phyloP scores from a whole-genome alignment of 2,113 vertebrate genomes.

The Aleadryas rufinucha region DNA sequence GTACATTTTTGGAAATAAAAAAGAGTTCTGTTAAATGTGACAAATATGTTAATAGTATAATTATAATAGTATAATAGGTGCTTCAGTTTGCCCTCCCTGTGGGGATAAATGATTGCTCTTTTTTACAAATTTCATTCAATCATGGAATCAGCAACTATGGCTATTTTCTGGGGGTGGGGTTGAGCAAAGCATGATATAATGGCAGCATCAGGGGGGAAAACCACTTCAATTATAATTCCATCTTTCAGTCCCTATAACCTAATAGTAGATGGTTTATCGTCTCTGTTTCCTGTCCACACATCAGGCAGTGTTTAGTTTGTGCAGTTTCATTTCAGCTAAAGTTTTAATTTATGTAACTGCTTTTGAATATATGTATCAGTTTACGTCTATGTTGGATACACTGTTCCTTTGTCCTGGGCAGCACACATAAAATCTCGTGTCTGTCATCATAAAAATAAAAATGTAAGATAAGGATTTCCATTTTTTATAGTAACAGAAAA shows the following conservation, averaged over 20 bases:
- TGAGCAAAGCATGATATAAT: neutral
- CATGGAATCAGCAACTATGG: neutral
- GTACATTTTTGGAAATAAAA: neutral
- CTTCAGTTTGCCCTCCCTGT: neutral
- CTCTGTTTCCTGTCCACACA: neutral
- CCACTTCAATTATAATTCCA: neutral
- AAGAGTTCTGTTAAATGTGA: neutral
- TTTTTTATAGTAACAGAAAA: neutral
- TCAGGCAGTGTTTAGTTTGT: neutral
- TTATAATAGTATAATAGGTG: neutral
- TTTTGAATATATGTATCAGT: neutral
- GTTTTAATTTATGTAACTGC: neutral
- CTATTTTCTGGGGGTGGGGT: neutral
- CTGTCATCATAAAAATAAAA: neutral
- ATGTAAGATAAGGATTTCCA: neutral
- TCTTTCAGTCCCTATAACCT: neutral
- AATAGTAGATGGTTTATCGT: accelerated
- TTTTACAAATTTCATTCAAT: neutral
- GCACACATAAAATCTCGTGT: neutral
- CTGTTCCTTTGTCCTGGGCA: neutral
- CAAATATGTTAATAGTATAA: neutral
- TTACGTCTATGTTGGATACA: neutral
- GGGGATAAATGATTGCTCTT: neutral
- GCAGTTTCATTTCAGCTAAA: neutral
- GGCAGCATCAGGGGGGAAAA: neutral